Evolutionary conservation across 1,140 invertebrate species (phyloP).

Genomic region (Aethina tumida): DNA sequence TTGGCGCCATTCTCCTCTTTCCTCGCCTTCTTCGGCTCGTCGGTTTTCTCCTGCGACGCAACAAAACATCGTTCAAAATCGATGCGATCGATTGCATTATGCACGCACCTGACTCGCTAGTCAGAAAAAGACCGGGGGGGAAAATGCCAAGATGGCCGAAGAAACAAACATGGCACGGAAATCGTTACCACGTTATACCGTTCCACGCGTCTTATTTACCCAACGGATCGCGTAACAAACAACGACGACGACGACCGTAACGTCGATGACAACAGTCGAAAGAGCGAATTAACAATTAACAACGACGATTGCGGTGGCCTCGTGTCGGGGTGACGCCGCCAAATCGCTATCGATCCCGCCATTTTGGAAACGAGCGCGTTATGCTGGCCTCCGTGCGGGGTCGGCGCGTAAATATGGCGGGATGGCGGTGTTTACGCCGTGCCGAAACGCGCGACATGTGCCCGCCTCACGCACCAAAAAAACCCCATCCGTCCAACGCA

Average conservation of each 20-base stretch:
- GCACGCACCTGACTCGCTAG: too few relatives aligned
- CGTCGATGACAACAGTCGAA: too few relatives aligned
- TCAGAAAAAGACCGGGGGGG: too few relatives aligned
- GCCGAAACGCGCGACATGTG: neutral
- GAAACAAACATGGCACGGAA: too few relatives aligned
- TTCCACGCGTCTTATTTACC: too few relatives aligned
- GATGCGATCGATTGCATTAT: slow-evolving; percentile 2
- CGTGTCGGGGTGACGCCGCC: slow-evolving; percentile 14
- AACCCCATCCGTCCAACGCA: too few relatives aligned
- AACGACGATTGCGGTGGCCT: too few relatives aligned
- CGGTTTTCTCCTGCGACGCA: slow-evolving; percentile 53
- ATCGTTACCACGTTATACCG: too few relatives aligned
- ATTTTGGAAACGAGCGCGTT: slow-evolving; percentile 30
- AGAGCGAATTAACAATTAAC: too few relatives aligned
- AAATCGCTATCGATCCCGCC: slow-evolving; percentile 35
- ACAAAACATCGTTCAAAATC: neutral
- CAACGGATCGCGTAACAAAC: too few relatives aligned
- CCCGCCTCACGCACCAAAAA: neutral
- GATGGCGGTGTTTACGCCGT: slow-evolving; percentile 27
- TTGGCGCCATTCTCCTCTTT: slow-evolving; percentile 61
- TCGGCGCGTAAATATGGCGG: slow-evolving; percentile 29
- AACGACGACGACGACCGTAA: too few relatives aligned
- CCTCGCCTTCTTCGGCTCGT: slow-evolving; percentile 65
- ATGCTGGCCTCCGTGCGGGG: slow-evolving; percentile 28
- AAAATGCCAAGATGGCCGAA: too few relatives aligned